A percentile compares a stretch with the other conserved stretches of the same genome.
phyloP scores from a whole-genome alignment of 1,140 invertebrate genomes.

The Halesus radiatus region DNA sequence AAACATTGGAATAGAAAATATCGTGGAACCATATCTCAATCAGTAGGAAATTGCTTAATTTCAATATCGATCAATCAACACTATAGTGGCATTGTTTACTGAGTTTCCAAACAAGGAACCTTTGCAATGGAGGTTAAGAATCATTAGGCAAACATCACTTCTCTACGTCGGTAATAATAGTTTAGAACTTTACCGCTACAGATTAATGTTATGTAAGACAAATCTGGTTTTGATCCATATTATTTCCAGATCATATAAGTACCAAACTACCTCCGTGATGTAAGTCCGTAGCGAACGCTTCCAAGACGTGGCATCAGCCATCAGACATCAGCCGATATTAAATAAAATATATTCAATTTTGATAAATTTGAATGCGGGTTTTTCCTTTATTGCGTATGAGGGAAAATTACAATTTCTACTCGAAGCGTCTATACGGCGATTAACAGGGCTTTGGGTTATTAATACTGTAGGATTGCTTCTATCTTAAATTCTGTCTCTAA shows the following conservation, averaged over 20 bases:
- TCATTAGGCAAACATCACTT: conserved; percentile 26
- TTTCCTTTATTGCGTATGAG: too few species aligned
- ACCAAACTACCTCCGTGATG: too few species aligned
- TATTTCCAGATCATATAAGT: conserved; percentile 2
- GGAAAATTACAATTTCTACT: too few species aligned
- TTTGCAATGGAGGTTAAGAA: background rate
- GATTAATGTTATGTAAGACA: conserved; percentile 14
- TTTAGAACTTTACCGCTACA: background rate
- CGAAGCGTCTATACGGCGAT: too few species aligned
- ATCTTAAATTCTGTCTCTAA: too few species aligned
- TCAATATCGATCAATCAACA: background rate
- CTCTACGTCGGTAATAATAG: background rate
- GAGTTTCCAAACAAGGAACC: background rate
- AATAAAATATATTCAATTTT: too few species aligned
- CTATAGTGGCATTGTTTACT: background rate
- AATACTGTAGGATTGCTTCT: too few species aligned
- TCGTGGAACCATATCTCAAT: too few species aligned
- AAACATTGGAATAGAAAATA: too few species aligned
- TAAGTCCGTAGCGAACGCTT: background rate
- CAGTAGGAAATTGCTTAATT: background rate
- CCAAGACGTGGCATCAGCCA: background rate
- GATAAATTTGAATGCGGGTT: too few species aligned
- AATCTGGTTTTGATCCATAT: conserved; percentile 28
- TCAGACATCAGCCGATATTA: too few species aligned
- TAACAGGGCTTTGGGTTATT: too few species aligned